phyloP scores from a whole-genome alignment of 2,888 invertebrate species.

The Drosophila differens region DNA sequence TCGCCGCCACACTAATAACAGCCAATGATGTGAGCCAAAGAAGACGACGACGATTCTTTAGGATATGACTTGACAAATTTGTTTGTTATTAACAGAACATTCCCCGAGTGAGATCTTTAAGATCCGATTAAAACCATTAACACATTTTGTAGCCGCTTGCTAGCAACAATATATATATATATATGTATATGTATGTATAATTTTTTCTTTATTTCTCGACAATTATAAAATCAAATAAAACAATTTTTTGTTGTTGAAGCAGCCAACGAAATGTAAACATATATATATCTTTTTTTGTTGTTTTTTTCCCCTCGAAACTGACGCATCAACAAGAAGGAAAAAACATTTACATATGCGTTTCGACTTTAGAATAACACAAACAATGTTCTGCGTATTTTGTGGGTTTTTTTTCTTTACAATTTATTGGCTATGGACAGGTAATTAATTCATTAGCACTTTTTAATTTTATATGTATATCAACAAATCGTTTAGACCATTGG shows the following conservation, averaged over 20 bases:
- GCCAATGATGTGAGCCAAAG: constrained; percentile 64
- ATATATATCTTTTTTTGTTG: constrained; percentile 1
- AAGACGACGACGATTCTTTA: constrained; percentile 60
- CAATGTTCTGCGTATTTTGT: constrained; percentile 29
- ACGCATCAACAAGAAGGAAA: constrained; percentile 35
- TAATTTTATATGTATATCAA: constrained; percentile 19
- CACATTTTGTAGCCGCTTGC: constrained; percentile 68
- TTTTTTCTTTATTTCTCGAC: constrained; percentile 50
- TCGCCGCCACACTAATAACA: constrained; percentile 67
- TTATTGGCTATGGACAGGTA: constrained; percentile 60
- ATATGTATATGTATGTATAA: neutral
- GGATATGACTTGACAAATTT: constrained; percentile 82
- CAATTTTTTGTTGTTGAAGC: constrained; percentile 25
- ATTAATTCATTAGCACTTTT: constrained; percentile 74
- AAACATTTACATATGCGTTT: neutral
- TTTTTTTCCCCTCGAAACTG: constrained; percentile 20
- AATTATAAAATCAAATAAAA: constrained; percentile 77
- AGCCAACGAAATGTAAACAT: constrained; percentile 62
- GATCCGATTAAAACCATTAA: constrained; percentile 82
- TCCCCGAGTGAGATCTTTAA: constrained; percentile 62
- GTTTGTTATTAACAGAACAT: constrained; percentile 67
- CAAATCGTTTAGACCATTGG: constrained; percentile 22
- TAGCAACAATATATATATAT: constrained; percentile 19
- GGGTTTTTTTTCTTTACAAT: constrained; percentile 22
- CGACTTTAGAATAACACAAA: constrained; percentile 11